Base-by-base conservation (phyloP, 2,113 vertebrate genomes). In the Taxidea taxus region DNA sequence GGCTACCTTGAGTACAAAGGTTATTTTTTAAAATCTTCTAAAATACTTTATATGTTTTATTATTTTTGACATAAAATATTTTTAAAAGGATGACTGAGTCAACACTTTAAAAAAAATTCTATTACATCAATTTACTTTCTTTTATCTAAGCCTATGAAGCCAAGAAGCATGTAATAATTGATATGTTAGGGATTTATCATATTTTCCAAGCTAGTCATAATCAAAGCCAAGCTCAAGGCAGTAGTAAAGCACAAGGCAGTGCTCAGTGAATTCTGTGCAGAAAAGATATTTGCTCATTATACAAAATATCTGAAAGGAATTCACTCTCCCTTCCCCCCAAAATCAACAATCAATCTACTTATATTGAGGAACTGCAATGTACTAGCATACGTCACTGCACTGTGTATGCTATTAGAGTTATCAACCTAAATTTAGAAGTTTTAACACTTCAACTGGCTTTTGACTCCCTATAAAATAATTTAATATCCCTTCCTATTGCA, bases 201-300 rank as follows among this genome's bases (percentile, higher is more conserved):
- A 54, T 75, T 87, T 90, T 68, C 51, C 66, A 49, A 90, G 47
- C 12, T 90, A 68, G 49, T 77, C 49, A 54, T 66, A 87, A 93
- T 31, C 58, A 92, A 92, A 96, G 80, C 29, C 39, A 82, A 54
- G 7, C 3, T 12, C 81, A 68, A 68, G 42, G 49, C 4, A 64
- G 15, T 14, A 51, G n/a, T 39, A 39, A 70, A 51, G 42, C 25
- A 82, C 75, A 70, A 42, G 25, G 34, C 31, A 78, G 60, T 34
- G 25, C 37, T 87, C 68, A 64, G 42, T 42, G 31, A 70, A 87
- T 13, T 34, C 21, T 4, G 3, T 4, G 62, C 8, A 54, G 12
- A 54, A 89, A 49, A n/a, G 31, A 42, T 5, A 42, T 68, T 8
- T 85, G 56, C 31, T 77, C 23, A 82, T 74, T 47, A 47, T 18